These are phyloP conservation scores for Ianthella basta DNA, from an alignment of 37 sponge, comb jelly and placozoan species.

Conservation along the genomic window DNA sequence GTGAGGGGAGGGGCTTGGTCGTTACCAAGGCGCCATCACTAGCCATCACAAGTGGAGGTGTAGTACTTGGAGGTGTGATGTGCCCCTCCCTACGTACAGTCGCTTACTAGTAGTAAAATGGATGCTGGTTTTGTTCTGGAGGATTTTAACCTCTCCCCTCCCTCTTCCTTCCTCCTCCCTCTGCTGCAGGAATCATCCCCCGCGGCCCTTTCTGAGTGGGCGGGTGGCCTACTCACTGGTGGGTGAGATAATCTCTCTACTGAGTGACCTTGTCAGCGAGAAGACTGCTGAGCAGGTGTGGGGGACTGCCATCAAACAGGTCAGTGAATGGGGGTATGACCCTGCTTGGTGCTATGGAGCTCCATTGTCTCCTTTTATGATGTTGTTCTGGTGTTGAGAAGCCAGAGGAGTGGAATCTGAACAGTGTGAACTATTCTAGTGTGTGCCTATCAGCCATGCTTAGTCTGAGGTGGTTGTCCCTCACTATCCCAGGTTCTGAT, in stretches of 20 bases:
- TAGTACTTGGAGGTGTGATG: too few species aligned
- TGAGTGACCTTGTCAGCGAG: conserved; percentile 79
- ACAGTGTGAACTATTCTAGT: neutral
- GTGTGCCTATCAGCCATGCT: neutral
- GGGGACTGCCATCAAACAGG: conserved; percentile 85
- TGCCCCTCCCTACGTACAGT: too few species aligned
- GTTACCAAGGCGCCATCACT: too few species aligned
- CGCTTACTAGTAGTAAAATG: too few species aligned
- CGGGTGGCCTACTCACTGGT: conserved; percentile 93
- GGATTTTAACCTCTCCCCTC: too few species aligned
- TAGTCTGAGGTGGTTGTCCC: neutral
- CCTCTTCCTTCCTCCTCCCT: neutral
- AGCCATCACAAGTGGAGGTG: too few species aligned
- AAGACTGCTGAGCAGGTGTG: conserved; percentile 80
- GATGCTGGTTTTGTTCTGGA: too few species aligned
- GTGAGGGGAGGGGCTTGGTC: neutral
- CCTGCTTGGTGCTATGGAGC: too few species aligned
- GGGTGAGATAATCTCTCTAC: conserved; percentile 86
- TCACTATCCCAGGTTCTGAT: conserved; percentile 46
- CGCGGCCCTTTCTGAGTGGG: conserved; percentile 95
- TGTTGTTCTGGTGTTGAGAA: neutral
- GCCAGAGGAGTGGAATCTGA: too few species aligned
- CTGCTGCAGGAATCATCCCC: conserved; percentile 75
- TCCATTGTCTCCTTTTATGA: neutral
- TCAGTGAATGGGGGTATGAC: too few species aligned